Conservation (phyloP, 2,113 vertebrate genomes). For the Mugil cephalus region DNA sequence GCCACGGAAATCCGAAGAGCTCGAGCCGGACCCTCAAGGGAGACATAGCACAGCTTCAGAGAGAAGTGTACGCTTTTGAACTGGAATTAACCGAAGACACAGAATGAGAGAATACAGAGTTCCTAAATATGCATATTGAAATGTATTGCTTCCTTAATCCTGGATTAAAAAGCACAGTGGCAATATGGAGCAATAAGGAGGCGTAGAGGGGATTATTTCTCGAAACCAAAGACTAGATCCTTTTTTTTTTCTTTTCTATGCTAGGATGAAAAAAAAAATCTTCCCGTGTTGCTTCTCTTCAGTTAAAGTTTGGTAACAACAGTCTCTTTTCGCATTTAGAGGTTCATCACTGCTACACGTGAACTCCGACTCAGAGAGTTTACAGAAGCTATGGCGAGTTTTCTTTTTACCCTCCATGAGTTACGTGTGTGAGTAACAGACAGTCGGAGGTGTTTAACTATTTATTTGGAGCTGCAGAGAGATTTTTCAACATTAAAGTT, state of each 20-base stretch:
- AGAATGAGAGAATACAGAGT: slow-evolving; percentile 34
- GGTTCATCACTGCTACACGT: not conserved
- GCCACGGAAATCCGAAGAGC: slow-evolving; percentile 3
- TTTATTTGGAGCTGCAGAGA: slow-evolving; percentile 68
- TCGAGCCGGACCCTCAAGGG: slow-evolving; percentile 33
- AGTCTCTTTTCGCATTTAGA: slow-evolving; percentile 6
- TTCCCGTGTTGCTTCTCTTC: slow-evolving; percentile 17
- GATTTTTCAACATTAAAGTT: slow-evolving; percentile 76
- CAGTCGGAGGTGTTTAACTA: slow-evolving; percentile 66
- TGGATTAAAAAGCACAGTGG: slow-evolving; percentile 51
- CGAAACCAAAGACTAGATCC: slow-evolving; percentile 34
- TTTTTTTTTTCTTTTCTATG: slow-evolving; percentile 46
- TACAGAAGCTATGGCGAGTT: slow-evolving; percentile 19
- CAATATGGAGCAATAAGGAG: slow-evolving; percentile 38
- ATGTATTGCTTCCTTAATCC: slow-evolving; percentile 56
- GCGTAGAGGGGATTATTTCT: slow-evolving; percentile 44
- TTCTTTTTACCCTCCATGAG: slow-evolving; percentile 22
- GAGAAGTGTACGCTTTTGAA: slow-evolving; percentile 31
- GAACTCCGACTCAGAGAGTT: slow-evolving; percentile 37
- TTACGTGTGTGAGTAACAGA: slow-evolving; percentile 25
- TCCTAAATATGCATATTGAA: slow-evolving; percentile 60
- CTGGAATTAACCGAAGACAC: slow-evolving; percentile 45
- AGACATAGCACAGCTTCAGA: slow-evolving; percentile 35
- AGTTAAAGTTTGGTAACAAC: slow-evolving; percentile 15
- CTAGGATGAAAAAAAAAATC: slow-evolving; percentile 28